Base-by-base conservation (phyloP, 2,888 invertebrate species). In the Pterostichus niger region DNA sequence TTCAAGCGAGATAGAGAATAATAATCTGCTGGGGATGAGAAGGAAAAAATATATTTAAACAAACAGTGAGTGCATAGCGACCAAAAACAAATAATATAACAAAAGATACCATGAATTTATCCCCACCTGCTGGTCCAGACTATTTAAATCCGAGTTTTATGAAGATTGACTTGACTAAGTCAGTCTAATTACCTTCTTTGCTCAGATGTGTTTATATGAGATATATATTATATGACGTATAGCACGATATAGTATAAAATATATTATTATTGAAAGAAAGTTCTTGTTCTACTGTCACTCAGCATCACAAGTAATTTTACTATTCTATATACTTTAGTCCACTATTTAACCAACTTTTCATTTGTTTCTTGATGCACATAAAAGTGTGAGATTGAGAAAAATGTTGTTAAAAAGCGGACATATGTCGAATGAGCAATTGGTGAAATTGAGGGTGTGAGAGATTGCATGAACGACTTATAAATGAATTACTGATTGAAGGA, bases 161-260 rank as follows among this genome's bases (percentile, higher is more conserved):
- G 44, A 40, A 17, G 31, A 40, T 44, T 71, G 64, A 13, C 64
- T 64, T 64, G 33, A 33, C 33, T 13, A 64, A 61, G 64, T 49
- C 44, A 44, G 31, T 52, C 75, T 11, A 75, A 2, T 54, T 49
- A 75, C 75, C 75, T 75, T 49, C 73, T 49, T 75, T 75, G 75
- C 75, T 75, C 75, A 75, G 52, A 75, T 31, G 44, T 71, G 68
- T 71, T 75, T 75, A 75, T 75, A 75, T 75, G 54, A 75, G 49
- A 75, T 75, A 73, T 73, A 73, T 49, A 73, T 73, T 73, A 73
- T 75, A 75, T 75, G 75, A 54, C 75, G 49, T 73, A 75, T 75
- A 75, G 75, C 75, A 75, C 75, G 54, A 52, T 33, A 52, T 75
- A 75, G 68, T 64, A 64, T 33, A 61, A 71, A 71, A 71, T 44